phyloP scores from a whole-genome alignment of 2,797 vertebrate species.

The Tragelaphus oryx region DNA sequence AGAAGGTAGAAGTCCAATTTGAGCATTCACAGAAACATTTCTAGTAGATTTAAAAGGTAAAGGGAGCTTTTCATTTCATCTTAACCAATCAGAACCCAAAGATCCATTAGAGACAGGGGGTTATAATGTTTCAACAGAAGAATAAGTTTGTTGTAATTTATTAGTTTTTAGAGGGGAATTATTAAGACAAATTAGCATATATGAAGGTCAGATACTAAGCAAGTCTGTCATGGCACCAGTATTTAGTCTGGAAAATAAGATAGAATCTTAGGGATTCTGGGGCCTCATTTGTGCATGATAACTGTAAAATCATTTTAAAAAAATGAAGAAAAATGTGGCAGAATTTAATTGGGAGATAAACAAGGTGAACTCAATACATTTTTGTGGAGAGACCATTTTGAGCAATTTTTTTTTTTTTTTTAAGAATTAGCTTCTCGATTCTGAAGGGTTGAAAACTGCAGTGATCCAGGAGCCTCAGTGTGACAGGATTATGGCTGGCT shows the following conservation, averaged over 20 bases:
- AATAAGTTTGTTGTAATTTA: background rate
- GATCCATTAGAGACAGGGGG: background rate
- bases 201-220: background rate
- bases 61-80: background rate
- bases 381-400: background rate
- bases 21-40: background rate
- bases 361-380: background rate
- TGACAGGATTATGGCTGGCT: background rate
- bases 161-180: background rate
- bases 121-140: background rate
- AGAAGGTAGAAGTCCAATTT: background rate
- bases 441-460: background rate
- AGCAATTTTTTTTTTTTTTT: background rate
- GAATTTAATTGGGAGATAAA: background rate
- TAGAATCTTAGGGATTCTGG: background rate
- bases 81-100: background rate
- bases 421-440: background rate
- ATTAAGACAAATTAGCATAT: background rate
- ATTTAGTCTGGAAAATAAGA: background rate
- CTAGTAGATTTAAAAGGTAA: background rate
- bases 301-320: background rate
- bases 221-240: background rate
- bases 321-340: background rate
- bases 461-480: background rate
- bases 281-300: background rate